These are phyloP conservation scores for Gryon sp. DNA, from an alignment of 1,140 invertebrate species.

Conservation along the genomic window DNA sequence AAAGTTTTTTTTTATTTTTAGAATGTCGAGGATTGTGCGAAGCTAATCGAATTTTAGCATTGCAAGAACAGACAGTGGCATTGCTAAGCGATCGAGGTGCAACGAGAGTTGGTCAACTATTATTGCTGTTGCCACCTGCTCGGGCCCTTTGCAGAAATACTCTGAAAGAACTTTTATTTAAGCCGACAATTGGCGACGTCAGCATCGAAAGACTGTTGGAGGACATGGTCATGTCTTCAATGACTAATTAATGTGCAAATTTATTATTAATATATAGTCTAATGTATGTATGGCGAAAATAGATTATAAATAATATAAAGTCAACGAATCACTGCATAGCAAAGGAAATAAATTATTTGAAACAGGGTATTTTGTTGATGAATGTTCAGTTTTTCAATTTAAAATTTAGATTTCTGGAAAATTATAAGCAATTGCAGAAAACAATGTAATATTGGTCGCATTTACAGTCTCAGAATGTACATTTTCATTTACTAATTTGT, in stretches of 20 bases:
- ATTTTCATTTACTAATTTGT: too few relatives aligned
- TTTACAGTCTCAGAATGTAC: too few relatives aligned
- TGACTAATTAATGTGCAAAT: constrained; percentile 32
- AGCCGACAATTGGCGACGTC: constrained; percentile 85
- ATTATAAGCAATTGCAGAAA: too few relatives aligned
- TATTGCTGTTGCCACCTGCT: constrained; percentile 84
- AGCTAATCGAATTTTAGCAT: constrained; percentile 82
- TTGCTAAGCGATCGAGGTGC: constrained; percentile 85
- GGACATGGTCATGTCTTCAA: constrained; percentile 78
- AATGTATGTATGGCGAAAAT: too few relatives aligned
- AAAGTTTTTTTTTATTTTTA: constrained; percentile 68
- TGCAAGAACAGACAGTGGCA: constrained; percentile 89
- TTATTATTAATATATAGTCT: too few relatives aligned
- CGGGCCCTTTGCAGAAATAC: constrained; percentile 80
- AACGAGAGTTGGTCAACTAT: constrained; percentile 85
- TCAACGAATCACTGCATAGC: neutral
- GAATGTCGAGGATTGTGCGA: constrained; percentile 84
- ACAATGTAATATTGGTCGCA: too few relatives aligned
- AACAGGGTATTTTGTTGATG: too few relatives aligned
- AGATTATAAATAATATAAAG: too few relatives aligned
- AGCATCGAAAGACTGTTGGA: constrained; percentile 84
- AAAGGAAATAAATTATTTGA: neutral
- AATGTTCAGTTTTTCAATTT: too few relatives aligned
- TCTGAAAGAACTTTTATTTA: constrained; percentile 85
- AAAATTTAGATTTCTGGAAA: too few relatives aligned